Base-by-base conservation (phyloP, 2,888 invertebrate species). In the Venustoraphidia nigricollis region DNA sequence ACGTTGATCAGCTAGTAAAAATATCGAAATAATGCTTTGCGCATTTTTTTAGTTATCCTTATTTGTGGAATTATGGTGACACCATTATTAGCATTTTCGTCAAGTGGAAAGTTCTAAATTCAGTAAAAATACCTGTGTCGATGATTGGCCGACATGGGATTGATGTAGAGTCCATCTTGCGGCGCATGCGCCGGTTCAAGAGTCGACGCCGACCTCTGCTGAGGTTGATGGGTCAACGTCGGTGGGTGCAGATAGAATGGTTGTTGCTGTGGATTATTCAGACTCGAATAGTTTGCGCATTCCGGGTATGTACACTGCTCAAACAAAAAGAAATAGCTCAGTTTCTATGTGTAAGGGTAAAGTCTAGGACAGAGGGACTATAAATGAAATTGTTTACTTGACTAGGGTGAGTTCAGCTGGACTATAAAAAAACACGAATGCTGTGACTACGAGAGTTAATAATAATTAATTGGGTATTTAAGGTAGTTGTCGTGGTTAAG, bases 101-200 rank as follows among this genome's bases (percentile, higher is more conserved):
- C 4, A 38, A 9, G 42, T n/a, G 8, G 2, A 13, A n/a, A 11
- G 8, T 14, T 41, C n/a, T 8, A 11, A 34, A 45, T 44, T 9
- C 14, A 40, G 34, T 34, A 38, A 39, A 44, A 35, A 51, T 54
- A 62, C 66, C 66, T 66, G 53, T 66, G 63, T 50, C 65, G 59
- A 53, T 66, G 66, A 10, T 36, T 47, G 36, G 64, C 63, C 50
- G 72, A 77, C 85, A 89, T 87, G 0, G 89, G 88, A 63, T 88
- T 89, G 51, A 90, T 81, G 61, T 89, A 90, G 40, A 89, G 72
- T 0, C 89, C 89, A 58, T 89, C 87, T 49, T 82, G 79, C 0
- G 81, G 81, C 36, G 51, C 77, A 53, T 71, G 71, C 62, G 56
- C 59, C 2, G 66, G 61, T 55, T 67, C 68, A 41, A 66, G 47